Percentiles rank a stretch among this genome's conserved stretches.
These are phyloP conservation scores for Lacanobia oleracea DNA, from an alignment of 2,888 invertebrate species.

Conservation along the genomic window DNA sequence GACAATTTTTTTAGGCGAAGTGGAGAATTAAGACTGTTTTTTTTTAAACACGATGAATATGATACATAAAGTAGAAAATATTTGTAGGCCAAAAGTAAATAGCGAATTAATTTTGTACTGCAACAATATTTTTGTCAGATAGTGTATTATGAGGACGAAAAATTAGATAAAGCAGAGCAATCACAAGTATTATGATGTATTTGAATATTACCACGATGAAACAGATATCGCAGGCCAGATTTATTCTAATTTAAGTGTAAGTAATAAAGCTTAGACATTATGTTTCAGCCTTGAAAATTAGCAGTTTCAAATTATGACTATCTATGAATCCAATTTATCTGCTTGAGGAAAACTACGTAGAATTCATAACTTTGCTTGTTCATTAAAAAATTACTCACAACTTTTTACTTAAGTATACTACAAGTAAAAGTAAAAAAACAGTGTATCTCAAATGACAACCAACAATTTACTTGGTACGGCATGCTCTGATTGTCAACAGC, in stretches of 20 bases:
- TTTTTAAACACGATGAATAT: too few relatives aligned
- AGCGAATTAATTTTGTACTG: background rate
- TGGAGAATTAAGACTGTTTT: background rate
- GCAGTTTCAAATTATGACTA: too few relatives aligned
- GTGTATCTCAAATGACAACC: constrained; percentile 58
- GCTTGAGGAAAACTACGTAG: background rate
- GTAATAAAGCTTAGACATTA: background rate
- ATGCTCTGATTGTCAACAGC: constrained; percentile 58
- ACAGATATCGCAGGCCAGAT: too few relatives aligned
- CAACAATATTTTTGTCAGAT: background rate
- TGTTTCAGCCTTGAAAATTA: background rate
- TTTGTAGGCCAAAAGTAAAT: background rate
- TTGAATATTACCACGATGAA: background rate
- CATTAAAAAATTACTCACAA: constrained; percentile 36
- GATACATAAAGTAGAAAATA: background rate
- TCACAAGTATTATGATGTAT: background rate
- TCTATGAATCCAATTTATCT: too few relatives aligned
- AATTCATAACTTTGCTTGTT: constrained; percentile 6
- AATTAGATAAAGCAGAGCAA: background rate
- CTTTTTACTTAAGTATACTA: constrained; percentile 35
- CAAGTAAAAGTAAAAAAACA: constrained; percentile 57
- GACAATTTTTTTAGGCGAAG: background rate
- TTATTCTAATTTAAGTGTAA: background rate
- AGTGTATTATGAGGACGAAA: background rate
- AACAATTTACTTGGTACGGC: constrained; percentile 46